Conservation (phyloP, 2,888 invertebrate genomes). For the Penaeus monodon region DNA sequence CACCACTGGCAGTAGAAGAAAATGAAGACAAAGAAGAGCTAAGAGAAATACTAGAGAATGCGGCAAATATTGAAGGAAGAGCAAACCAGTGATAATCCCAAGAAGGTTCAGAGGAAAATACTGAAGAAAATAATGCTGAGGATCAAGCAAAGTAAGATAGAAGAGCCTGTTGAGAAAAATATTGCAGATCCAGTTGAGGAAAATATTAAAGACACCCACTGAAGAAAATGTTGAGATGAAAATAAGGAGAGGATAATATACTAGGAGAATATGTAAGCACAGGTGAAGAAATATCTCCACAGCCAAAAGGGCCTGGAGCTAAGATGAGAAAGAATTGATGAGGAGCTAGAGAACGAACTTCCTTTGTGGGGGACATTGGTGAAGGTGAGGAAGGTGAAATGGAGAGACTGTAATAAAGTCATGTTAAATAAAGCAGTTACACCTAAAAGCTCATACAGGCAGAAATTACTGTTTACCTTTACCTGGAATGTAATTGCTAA, state of each 20-base stretch:
- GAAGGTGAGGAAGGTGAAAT: constrained; percentile 36
- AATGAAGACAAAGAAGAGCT: constrained; percentile 35
- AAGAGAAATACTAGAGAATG: constrained; percentile 39
- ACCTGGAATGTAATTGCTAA: too few species aligned
- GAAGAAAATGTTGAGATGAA: constrained; percentile 34
- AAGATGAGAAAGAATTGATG: constrained; percentile 52
- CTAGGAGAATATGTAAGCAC: constrained; percentile 34
- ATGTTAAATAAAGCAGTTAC: background rate
- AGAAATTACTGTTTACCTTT: too few species aligned
- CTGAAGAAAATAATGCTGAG: constrained; percentile 7
- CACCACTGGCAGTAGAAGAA: constrained; percentile 35
- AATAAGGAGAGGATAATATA: constrained; percentile 26
- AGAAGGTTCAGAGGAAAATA: constrained; percentile 36
- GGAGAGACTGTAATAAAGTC: constrained; percentile 42
- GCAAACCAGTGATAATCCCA: constrained; percentile 23
- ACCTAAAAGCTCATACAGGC: background rate
- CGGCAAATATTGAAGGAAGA: constrained; percentile 33
- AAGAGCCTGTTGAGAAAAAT: background rate
- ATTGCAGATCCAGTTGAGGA: background rate
- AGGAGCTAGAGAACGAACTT: constrained; percentile 59
- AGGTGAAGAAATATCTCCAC: constrained; percentile 10
- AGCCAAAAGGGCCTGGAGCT: constrained; percentile 3
- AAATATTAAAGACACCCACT: background rate
- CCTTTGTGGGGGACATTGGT: constrained; percentile 42
- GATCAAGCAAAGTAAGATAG: background rate